Conservation (phyloP, 2,797 vertebrate species). For the Tinamus major region DNA sequence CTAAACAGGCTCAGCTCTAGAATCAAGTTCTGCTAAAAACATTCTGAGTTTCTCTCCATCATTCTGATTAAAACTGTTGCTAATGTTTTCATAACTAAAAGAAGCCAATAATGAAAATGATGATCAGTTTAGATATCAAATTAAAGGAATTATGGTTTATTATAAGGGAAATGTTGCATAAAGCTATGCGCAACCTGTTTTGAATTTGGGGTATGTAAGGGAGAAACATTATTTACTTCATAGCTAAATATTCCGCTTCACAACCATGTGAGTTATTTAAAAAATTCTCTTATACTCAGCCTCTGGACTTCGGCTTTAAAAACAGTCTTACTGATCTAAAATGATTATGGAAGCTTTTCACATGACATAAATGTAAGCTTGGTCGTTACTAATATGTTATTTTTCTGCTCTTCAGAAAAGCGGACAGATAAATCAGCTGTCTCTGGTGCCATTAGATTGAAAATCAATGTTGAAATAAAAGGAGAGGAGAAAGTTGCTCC, state of each 20-base stretch:
- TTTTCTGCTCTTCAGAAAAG: conserved; percentile 85
- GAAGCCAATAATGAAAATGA: not conserved
- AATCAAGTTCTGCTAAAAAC: not conserved
- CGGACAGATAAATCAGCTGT: conserved; percentile 97
- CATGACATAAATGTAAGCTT: not conserved
- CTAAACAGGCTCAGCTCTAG: not conserved
- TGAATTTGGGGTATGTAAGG: not conserved
- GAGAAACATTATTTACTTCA: not conserved
- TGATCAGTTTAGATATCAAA: not conserved
- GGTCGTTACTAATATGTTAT: not conserved
- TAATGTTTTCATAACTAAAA: not conserved
- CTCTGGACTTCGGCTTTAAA: not conserved
- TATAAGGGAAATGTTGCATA: not conserved
- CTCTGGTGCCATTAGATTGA: conserved; percentile 94
- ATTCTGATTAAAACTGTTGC: not conserved
- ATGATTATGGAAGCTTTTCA: not conserved
- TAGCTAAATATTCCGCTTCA: not conserved
- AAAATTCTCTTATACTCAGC: not conserved
- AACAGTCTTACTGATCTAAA: not conserved
- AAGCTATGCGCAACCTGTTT: not conserved
- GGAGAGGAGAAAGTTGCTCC: conserved; percentile 97
- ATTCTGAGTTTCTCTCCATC: not conserved
- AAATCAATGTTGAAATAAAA: conserved; percentile 98
- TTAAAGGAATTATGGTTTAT: not conserved
- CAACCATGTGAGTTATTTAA: not conserved